These are phyloP conservation scores for Epirrhoe tristata DNA, from an alignment of 2,888 invertebrate species.

Conservation along the genomic window DNA sequence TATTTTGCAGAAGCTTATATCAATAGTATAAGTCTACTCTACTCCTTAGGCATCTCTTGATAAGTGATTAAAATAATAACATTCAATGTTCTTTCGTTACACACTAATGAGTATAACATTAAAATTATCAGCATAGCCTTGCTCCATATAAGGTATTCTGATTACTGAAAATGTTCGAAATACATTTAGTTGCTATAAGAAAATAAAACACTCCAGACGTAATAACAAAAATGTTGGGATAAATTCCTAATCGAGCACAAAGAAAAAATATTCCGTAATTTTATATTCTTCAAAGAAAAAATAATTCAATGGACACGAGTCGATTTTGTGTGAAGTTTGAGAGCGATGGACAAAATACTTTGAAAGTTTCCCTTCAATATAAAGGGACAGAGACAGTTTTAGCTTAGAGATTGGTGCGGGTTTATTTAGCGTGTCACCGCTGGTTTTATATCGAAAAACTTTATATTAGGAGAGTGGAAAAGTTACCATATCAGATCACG, in stretches of 20 bases:
- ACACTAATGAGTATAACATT: background rate
- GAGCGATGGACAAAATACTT: conserved; percentile 52
- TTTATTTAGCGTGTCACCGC: conserved; percentile 49
- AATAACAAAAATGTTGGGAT: conserved; percentile 29
- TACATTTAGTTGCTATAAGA: background rate
- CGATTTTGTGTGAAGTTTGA: conserved; percentile 51
- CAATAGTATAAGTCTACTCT: background rate
- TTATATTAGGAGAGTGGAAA: conserved; percentile 36
- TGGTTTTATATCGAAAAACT: conserved; percentile 51
- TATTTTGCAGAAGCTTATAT: too few relatives aligned
- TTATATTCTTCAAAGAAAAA: conserved; percentile 42
- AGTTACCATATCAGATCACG: conserved; percentile 19
- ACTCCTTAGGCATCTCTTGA: background rate
- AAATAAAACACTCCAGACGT: conserved; percentile 14
- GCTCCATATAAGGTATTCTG: background rate
- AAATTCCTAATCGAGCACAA: conserved; percentile 31
- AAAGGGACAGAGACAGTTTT: conserved; percentile 52
- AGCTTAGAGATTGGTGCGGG: conserved; percentile 47
- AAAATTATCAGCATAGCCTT: too few relatives aligned
- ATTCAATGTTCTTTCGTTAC: background rate
- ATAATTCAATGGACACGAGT: conserved; percentile 43
- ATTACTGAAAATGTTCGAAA: background rate
- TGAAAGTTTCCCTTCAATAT: conserved; percentile 52
- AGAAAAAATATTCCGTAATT: conserved; percentile 36
- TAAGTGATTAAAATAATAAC: background rate